These are phyloP conservation scores for Mechanitis mazaeus DNA, from an alignment of 2,888 invertebrate genomes.

Conservation along the genomic window DNA sequence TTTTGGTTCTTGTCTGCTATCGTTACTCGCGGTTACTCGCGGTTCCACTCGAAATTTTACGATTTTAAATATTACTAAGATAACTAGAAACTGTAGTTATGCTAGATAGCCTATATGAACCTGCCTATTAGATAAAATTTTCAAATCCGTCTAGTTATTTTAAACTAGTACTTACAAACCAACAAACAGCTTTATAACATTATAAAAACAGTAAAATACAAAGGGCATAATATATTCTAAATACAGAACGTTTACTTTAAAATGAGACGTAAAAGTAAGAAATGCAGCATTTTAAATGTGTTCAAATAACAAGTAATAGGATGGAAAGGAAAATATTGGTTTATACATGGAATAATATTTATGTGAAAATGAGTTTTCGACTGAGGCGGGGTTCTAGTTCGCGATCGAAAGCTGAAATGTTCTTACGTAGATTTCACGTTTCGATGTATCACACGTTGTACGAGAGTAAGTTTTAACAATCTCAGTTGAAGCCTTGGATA, in stretches of 20 bases:
- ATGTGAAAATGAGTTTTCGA: conserved; percentile 36
- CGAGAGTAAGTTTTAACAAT: not conserved
- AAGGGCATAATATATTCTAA: conserved; percentile 5
- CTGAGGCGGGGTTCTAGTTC: conserved; percentile 34
- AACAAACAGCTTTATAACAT: no score
- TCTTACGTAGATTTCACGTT: conserved; percentile 44
- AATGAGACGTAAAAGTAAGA: no score
- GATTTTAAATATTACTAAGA: no score
- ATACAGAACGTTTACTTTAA: conserved; percentile 8
- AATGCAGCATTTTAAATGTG: conserved; percentile 26
- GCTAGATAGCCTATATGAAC: no score
- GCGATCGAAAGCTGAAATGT: conserved; percentile 36
- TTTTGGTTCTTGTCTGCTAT: no score
- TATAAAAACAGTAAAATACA: not conserved
- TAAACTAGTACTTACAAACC: no score
- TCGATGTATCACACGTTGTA: conserved; percentile 38
- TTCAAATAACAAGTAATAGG: conserved; percentile 23
- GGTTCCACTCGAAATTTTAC: no score
- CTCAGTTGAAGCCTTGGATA: not conserved
- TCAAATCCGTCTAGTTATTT: no score
- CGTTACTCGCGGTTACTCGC: no score
- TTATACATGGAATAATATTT: conserved; percentile 38
- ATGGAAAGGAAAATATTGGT: conserved; percentile 35
- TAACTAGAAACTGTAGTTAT: no score
- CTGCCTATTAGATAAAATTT: no score